Evolutionary conservation across 2,797 vertebrate species (phyloP).

Genomic region (Peromyscus eremicus): DNA sequence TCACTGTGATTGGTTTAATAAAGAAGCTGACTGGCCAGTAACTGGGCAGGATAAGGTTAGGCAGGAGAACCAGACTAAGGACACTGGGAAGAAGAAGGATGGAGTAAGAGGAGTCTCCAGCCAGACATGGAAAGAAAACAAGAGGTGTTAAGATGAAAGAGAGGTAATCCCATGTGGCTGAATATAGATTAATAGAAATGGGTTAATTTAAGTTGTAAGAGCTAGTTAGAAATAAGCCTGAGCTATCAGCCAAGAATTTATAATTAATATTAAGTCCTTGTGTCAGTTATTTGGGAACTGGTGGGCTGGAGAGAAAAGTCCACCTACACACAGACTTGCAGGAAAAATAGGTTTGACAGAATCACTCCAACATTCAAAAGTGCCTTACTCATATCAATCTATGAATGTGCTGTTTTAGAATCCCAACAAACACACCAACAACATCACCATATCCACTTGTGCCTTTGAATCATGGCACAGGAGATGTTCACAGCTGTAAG

Average conservation of each 20-base stretch:
- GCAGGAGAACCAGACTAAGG: neutral
- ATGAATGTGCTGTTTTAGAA: neutral
- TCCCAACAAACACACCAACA: neutral
- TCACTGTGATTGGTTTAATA: neutral
- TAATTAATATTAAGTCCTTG: neutral
- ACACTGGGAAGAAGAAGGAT: neutral
- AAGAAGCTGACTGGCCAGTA: neutral
- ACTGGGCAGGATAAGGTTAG: neutral
- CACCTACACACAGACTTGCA: neutral
- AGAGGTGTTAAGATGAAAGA: neutral
- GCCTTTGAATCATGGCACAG: constrained; percentile 22
- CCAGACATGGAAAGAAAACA: neutral
- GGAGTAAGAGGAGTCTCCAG: neutral
- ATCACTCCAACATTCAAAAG: neutral
- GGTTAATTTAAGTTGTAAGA: neutral
- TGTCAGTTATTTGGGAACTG: neutral
- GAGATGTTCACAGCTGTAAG: neutral
- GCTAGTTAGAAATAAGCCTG: neutral
- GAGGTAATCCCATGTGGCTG: neutral
- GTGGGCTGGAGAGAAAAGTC: neutral
- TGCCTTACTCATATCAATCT: neutral
- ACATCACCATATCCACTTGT: neutral
- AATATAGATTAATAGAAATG: neutral
- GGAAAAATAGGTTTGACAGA: neutral
- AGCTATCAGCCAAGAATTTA: neutral